Evolutionary conservation across 2,113 vertebrate species (phyloP), one percentile per base, ranked within the genome.

Genomic region (Lasiurus borealis): DNA sequence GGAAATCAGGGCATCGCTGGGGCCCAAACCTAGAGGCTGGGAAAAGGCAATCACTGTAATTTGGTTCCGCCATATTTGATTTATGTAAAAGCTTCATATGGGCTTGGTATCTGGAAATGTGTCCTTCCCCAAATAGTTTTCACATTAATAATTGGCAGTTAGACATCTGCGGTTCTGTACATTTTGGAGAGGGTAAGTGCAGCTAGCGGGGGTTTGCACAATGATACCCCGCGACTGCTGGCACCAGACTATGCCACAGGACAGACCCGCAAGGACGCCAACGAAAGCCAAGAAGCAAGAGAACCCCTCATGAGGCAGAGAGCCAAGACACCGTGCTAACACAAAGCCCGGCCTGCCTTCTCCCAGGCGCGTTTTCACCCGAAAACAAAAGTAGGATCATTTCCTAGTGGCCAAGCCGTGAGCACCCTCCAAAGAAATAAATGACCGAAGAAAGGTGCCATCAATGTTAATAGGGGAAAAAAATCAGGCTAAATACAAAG

Each of bases 101-200:
- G 97, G 96, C 97, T 89, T 73, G 5, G 72, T 48, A 66, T 95
- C 91, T 97, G 96, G 97, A 96, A 98, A 98, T 73, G 52, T 76
- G 77, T 93, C 81, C 54, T 52, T 96, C 93, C 96, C 81, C 88
- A 96, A 97, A 98, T 91, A 97, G 44, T 96, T 97, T 95, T 46
- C 95, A 86, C 81, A 94, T 95, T 94, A 96, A 97, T 90, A 96
- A 84, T 95, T 91, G 95, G 75, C 81, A 97, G 97, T 95, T 88
- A 88, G 50, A 97, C 95, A 95, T 83, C 73, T 29, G 23, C 7
- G 88, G 90, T 95, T 95, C 87, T 85, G 75, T 78, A 40, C 81
- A 94, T 84, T 95, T 95, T 93, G 85, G 91, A 96, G 85, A 96
- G 94, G 89, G 91, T 72, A 94, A 88, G 64, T 95, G 82, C 84